Percentiles rank a stretch among this genome's conserved stretches.
phyloP scores from a whole-genome alignment of 2,888 invertebrate species.

The Cheilosia grossa region DNA sequence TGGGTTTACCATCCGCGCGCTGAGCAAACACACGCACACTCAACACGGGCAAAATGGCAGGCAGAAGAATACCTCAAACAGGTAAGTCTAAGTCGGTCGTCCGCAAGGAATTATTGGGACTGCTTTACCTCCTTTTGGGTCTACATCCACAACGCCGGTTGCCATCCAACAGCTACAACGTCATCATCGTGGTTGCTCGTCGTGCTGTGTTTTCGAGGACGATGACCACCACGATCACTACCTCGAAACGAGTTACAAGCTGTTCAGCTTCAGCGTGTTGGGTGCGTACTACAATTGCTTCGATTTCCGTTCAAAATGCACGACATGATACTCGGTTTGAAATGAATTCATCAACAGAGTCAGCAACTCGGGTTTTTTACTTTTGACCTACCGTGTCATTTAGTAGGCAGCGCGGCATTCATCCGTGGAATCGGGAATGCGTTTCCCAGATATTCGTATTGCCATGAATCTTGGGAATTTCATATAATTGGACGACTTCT shows the following conservation, averaged over 20 bases:
- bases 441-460: conserved; percentile 16
- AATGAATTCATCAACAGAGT: conserved; percentile 66
- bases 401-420: conserved; percentile 40
- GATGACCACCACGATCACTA: conserved; percentile 24
- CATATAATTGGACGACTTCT: conserved; percentile 53
- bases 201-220: conserved; percentile 21
- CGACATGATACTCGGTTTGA: conserved; percentile 29
- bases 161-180: conserved; percentile 38
- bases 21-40: conserved; percentile 20
- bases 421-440: conserved; percentile 42
- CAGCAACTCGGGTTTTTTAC: conserved; percentile 15
- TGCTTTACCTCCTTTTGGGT: conserved; percentile 13
- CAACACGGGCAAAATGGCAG: conserved; percentile 4
- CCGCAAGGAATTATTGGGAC: conserved; percentile 41
- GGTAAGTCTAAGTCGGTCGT: conserved; percentile 45
- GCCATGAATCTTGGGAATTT: conserved; percentile 35
- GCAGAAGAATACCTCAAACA: conserved; percentile 22
- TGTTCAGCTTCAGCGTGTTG: conserved; percentile 19
- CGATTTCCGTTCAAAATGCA: conserved; percentile 22
- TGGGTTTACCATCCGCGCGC: conserved; percentile 56
- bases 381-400: conserved; percentile 65
- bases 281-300: conserved; percentile 52
- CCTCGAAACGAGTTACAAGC: conserved; percentile 6
- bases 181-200: conserved; percentile 31
- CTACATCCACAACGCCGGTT: conserved; percentile 33